Evolutionary conservation across 2,113 vertebrate species (phyloP).

Genomic region (Seriola quinqueradiata): DNA sequence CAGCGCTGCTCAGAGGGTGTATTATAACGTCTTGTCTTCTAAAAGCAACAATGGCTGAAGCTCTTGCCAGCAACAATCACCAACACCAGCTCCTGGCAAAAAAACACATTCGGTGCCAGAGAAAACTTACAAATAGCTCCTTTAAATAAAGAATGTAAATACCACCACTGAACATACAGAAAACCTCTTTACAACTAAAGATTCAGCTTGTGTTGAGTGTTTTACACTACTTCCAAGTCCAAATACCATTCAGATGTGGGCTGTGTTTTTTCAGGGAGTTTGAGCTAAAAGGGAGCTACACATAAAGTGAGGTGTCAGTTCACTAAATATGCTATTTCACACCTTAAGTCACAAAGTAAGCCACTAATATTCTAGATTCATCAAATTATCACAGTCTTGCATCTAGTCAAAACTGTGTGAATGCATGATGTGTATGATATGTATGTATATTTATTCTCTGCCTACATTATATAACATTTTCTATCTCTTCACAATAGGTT

Average conservation of each 20-base stretch:
- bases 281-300: neutral
- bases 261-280: neutral
- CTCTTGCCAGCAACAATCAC: too few species aligned
- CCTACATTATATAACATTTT: neutral
- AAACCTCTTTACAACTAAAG: neutral
- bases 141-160: too few species aligned
- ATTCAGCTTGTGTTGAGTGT: neutral
- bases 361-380: neutral
- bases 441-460: neutral
- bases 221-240: neutral
- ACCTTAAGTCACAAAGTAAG: neutral
- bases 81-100: too few species aligned
- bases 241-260: neutral
- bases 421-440: neutral
- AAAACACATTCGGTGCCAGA: too few species aligned
- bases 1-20: too few species aligned
- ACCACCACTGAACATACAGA: neutral
- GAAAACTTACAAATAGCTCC: too few species aligned
- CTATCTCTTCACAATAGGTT: neutral
- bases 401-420: neutral
- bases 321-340: too few species aligned
- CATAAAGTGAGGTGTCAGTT: neutral
- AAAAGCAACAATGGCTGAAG: too few species aligned
- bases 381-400: too few species aligned
- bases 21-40: too few species aligned